Base-by-base conservation (phyloP, 53 echinoderm and acorn worm genomes). In the Astropecten irregularis region DNA sequence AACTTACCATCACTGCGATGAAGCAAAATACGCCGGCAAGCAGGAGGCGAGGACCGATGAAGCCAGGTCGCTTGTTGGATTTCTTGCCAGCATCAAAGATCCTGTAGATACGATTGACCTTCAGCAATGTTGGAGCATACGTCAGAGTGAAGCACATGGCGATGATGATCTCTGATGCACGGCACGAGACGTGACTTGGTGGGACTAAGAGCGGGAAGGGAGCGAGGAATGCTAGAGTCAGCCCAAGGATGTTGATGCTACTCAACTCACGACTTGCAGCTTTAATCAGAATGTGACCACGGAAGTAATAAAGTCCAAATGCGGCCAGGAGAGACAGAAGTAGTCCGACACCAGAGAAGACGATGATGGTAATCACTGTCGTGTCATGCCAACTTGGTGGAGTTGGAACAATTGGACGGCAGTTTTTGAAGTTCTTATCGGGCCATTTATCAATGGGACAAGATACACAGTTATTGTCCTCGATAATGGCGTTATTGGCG, bases 401-500 rank as follows among this genome's bases (percentile, higher is more conserved):
- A 20, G 88, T 69, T 27, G 82, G 68, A 4, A 54, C 83, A 13
- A 92, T 87, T 19, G 28, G 42, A 2, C 30, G 40, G 50, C 95
- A 95, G 23, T 37, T 54, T 27, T 77, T 77, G 42, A 88, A 90
- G 77, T 82, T 66, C 5, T 9, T 29, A 23, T 95, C 85, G 4
- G 95, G 95, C 70, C 90, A 89, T 25, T 88, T 76, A 35, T 85
- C 83, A 6, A 26, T 19, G 0, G 69, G 83, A 52, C 95, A 95
- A n/a, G 71, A 36, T 28, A 36, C 9, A 35, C 95, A 95, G 20
- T 38, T 25, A 1, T 85, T 85, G 15, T 50, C 59, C 1, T 74
- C 88, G 21, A 76, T 69, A 47, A 88, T 71, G 40, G 92, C 92
- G n/a, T 88, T 77, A 23, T 49, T 50, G 2, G 49, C 52, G 31